phyloP scores from a whole-genome alignment of 64 coral and sea anemone genomes.

The Pachyseris speciosa region DNA sequence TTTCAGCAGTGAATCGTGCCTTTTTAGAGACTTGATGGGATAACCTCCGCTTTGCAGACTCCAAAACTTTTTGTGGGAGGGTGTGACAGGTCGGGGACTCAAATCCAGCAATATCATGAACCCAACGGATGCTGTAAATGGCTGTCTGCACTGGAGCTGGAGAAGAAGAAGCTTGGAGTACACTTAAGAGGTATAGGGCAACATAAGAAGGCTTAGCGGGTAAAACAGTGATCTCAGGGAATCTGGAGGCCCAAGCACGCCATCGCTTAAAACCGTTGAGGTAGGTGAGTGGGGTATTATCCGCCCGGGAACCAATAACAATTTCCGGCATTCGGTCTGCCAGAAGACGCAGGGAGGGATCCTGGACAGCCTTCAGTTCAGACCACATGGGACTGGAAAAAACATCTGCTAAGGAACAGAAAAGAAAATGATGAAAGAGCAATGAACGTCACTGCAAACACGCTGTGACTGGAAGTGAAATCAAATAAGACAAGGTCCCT shows the following conservation, averaged over 20 bases:
- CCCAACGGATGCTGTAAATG: conserved; percentile 5
- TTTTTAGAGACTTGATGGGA: conserved; percentile 1
- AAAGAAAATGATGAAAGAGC: background rate
- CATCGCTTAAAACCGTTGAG: conserved; percentile 31
- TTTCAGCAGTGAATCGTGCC: conserved; percentile 52
- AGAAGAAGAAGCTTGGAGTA: background rate
- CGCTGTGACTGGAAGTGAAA: too few species aligned
- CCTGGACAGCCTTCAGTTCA: background rate
- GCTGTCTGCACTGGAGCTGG: background rate
- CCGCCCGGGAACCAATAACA: background rate
- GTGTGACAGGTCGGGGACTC: background rate
- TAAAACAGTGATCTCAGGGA: conserved; percentile 5
- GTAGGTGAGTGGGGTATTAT: conserved; percentile 31
- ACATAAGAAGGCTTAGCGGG: background rate
- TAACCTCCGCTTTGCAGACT: background rate
- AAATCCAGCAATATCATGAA: conserved; percentile 5
- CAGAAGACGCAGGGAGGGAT: background rate
- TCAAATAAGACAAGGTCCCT: too few species aligned
- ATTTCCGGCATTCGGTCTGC: background rate
- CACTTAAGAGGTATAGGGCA: conserved; percentile 25
- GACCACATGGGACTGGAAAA: background rate
- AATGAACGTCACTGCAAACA: background rate
- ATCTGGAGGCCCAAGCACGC: conserved; percentile 42
- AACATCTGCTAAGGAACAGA: background rate
- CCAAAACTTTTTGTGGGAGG: conserved; percentile 14